These are phyloP conservation scores for Nomada lathburiana DNA, from an alignment of 2,888 invertebrate genomes.

Conservation along the genomic window DNA sequence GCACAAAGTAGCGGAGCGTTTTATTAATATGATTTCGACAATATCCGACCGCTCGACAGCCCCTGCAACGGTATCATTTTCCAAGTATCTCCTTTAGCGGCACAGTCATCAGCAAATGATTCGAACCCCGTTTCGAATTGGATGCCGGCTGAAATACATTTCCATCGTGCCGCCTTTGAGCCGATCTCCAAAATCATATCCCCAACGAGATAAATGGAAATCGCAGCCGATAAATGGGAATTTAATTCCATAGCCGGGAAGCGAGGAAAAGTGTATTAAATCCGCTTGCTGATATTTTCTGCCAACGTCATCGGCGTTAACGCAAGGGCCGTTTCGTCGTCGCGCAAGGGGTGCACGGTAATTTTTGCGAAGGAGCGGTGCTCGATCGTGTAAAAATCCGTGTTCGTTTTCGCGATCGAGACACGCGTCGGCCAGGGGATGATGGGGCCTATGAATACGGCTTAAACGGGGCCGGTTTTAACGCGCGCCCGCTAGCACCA, in stretches of 20 bases:
- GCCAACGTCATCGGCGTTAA: background rate
- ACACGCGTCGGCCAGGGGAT: conserved; percentile 16
- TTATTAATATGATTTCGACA: no score
- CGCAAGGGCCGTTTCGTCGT: background rate
- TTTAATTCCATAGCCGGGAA: conserved; percentile 1
- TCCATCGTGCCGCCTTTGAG: background rate
- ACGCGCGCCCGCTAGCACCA: conserved; percentile 14
- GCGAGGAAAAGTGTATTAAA: conserved; percentile 14
- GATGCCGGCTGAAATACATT: background rate
- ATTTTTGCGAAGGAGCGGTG: conserved; percentile 21
- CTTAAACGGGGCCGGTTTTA: conserved; percentile 45
- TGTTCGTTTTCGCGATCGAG: conserved; percentile 3
- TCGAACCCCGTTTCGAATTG: background rate
- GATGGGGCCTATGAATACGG: conserved; percentile 48
- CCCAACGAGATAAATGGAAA: conserved; percentile 6
- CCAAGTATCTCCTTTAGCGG: background rate
- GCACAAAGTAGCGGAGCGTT: no score
- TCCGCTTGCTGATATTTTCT: background rate
- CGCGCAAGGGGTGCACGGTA: background rate
- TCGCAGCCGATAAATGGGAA: conserved; percentile 8
- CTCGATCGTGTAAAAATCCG: conserved; percentile 15
- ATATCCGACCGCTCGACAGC: no score
- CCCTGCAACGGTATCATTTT: no score
- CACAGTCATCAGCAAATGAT: conserved; percentile 6
- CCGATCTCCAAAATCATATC: background rate